Base-by-base conservation (phyloP, 1,140 invertebrate species). In the Ips typographus region DNA sequence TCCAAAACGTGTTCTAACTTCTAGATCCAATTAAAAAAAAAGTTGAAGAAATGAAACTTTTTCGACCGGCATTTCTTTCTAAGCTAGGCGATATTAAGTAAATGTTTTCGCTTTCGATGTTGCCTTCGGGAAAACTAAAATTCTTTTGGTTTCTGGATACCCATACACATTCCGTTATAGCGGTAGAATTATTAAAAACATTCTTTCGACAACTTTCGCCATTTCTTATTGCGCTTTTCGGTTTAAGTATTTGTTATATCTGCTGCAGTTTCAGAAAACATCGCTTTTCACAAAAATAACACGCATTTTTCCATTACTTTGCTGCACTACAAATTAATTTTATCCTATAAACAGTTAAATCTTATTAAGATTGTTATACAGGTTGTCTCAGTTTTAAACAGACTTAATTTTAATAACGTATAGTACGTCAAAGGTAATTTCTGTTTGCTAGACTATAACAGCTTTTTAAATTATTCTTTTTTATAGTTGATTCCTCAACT, bases 1-100 rank as follows among this genome's bases (percentile, higher is more conserved):
- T 67, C 62, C 47, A 57, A 66, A 60, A 65, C 71, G 71, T 72
- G 71, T 67, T 68, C 53, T 67, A 72, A 72, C 63, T 72, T 67
- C 64, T 70, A 70, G 70, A 51, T 70, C 57, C 68, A 66, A 70
- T 72, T 70, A 70, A 72, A 72, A 56, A 69, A 72, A 44, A 63
- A 70, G 70, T 65, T 71, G 68, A 71, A 68, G 59, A 55, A 71
- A 8, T 64, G 64, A 68, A 71, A 63, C n/a, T 64, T 71, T 64
- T 57, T 57, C 38, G n/a, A 56, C 6, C 43, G 36, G 39, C 51
- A 55, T 55, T 42, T 55, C 37, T 8, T 53, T 22, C 36, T n/a
- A 37, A 40, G 36, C 63, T 4, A 42, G 22, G 53, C 40, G 51
- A 44, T 57, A 37, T 65, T 65, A 65, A 65, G 42, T 57, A 65